Conservation (phyloP, 2,113 vertebrate genomes). For the Atlantisia rogersi region DNA sequence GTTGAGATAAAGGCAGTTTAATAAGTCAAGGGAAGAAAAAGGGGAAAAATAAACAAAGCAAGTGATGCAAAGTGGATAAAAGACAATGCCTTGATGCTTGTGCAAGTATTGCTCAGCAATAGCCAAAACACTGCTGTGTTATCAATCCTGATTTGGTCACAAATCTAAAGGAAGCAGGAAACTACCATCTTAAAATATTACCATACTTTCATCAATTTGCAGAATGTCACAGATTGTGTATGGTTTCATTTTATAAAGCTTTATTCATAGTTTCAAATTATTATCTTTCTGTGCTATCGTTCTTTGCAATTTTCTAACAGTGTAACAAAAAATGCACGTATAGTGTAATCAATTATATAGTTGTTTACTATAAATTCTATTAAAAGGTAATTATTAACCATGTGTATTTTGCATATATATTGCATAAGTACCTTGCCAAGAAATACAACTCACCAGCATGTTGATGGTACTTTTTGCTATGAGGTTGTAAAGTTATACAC, state of each 20-base stretch:
- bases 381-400: neutral
- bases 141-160: neutral
- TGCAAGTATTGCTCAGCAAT: neutral
- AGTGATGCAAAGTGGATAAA: neutral
- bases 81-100: neutral
- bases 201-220: neutral
- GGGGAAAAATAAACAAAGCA: neutral
- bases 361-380: neutral
- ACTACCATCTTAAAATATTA: neutral
- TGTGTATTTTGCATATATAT: neutral
- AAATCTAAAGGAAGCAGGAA: neutral
- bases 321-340: fast-evolving
- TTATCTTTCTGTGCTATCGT: neutral
- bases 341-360: neutral
- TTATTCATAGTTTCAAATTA: neutral
- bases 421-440: neutral
- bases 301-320: neutral
- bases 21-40: neutral
- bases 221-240: neutral
- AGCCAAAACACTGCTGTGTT: neutral
- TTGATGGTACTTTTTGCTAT: neutral
- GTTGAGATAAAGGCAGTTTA: neutral
- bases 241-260: neutral
- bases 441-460: neutral
- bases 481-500: neutral